Evolutionary conservation across 1,140 invertebrate species (phyloP), one percentile per base, ranked within the genome.

Genomic region (Drosophila willistoni): DNA sequence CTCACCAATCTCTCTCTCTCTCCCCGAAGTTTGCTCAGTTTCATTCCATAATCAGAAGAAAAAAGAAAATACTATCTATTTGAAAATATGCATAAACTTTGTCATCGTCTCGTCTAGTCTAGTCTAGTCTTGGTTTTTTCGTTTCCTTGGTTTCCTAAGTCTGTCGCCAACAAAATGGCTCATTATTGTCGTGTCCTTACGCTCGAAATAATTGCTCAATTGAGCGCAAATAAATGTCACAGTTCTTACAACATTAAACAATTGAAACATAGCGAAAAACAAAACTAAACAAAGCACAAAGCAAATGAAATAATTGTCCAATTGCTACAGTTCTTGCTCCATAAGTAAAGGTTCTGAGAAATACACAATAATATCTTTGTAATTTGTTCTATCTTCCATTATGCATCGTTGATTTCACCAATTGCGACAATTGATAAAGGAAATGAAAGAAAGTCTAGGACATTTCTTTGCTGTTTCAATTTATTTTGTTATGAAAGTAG

Each of bases 241-340:
- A 83, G 76, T 65, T 70, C 54, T 68, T 73, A 81, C 76, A 77
- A 83, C 80, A 83, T 83, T 76, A 47, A 76, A 63, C 79, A 83
- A 72, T 79, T 55, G 42, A 51, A 57, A 19, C 19, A 56, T 67
- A 57, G 6, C 36, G 47, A 71, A 33, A 25, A 29, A 1, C 7
- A 47, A 47, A 36, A 10, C 10, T 5, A 34, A 14, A 63, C n/a
- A 51, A 42, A 36, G 34, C 19, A 47, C 44, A 47, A 22, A 51
- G 17, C 2, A 22, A 51, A 22, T 4, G 14, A 47, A 12, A 51
- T 51, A 51, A 51, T 51, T 51, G 17, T 19, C 10, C 14, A 22
- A 51, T 9, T 22, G 13, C n/a, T 4, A 44, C 10, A 14, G 14
- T 14, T 7, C 42, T 2, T 2, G 44, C 17, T 47, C 44, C 44